Base-by-base conservation (phyloP, 2,113 vertebrate species). In the Plecotus auritus region DNA sequence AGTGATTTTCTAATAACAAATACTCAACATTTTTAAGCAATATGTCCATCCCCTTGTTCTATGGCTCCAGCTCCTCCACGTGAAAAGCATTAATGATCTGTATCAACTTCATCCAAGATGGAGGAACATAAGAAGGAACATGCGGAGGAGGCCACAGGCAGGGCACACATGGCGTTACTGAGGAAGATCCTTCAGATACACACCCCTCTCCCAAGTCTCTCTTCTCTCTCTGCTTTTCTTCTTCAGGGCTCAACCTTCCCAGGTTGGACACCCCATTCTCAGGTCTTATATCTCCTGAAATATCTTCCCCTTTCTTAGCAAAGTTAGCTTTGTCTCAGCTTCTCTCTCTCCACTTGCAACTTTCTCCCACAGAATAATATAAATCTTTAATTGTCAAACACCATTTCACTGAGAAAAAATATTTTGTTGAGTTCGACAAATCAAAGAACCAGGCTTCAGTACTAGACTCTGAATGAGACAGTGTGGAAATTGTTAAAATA, bases 361-460 rank as follows among this genome's bases (percentile, higher is more conserved):
- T 9, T 88, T 42, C 70, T 80, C 82, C 66, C 45, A 47, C 0
- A 8, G 49, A 81, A 59, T 32, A 35, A 82, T 81, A 64, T 37
- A 72, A 85, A 47, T 49, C n/a, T 95, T 91, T 47, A 78, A 18
- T 69, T 86, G 54, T 90, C 72, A 77, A 92, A 77, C 28, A 78
- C 28, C 23, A 76, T 92, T 88, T 91, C 28, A 66, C 45, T 84
- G 59, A 91, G 20, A 89, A 84, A 47, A 87, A 84, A 80, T 12
- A 49, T 66, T 96, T 81, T 64, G 6, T 61, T 87, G 45, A 84
- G 42, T 37, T 82, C 66, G 77, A 42, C 35, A 81, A 85, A 90
- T 54, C n/a, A 45, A 89, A 91, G 49, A 80, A 23, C 20, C 23
- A 64, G 37, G 3, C 30, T 23, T 83, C 23, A 30, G 35, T 35